Evolutionary conservation across 2,797 vertebrate genomes (phyloP).

Genomic region (Eulemur albifrons): DNA sequence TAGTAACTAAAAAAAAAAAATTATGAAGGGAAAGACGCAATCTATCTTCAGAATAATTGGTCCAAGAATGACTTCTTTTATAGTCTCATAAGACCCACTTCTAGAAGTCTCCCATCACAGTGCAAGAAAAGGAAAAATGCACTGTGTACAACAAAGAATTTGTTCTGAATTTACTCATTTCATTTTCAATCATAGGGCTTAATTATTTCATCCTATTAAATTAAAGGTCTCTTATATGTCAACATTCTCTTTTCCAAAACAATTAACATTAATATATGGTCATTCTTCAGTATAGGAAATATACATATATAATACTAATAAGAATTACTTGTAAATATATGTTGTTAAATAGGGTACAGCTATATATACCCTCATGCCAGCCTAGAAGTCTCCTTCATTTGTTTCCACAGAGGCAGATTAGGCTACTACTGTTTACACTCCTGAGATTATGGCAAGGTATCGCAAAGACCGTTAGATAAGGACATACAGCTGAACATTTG

Average conservation of each 20-base stretch:
- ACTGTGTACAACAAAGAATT: background rate
- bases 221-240: background rate
- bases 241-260: slow-evolving; percentile 50
- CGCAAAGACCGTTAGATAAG: background rate
- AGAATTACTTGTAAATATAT: background rate
- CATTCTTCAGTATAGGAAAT: background rate
- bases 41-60: slow-evolving; percentile 51
- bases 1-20: slow-evolving; percentile 11
- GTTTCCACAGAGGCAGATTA: background rate
- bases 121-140: slow-evolving; percentile 22
- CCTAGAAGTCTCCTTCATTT: background rate
- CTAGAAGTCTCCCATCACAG: background rate
- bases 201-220: slow-evolving; percentile 48
- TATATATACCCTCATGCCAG: background rate
- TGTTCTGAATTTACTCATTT: slow-evolving; percentile 42
- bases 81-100: slow-evolving; percentile 17
- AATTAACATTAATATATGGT: background rate
- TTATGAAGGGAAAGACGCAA: background rate
- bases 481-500: slow-evolving; percentile 1
- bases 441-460: background rate
- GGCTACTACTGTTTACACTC: slow-evolving; percentile 11
- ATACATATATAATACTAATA: background rate
- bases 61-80: slow-evolving; percentile 38
- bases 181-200: background rate
- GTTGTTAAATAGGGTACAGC: background rate